These are phyloP conservation scores for Cartodere bifasciata DNA, from an alignment of 2,888 invertebrate genomes.

Conservation along the genomic window DNA sequence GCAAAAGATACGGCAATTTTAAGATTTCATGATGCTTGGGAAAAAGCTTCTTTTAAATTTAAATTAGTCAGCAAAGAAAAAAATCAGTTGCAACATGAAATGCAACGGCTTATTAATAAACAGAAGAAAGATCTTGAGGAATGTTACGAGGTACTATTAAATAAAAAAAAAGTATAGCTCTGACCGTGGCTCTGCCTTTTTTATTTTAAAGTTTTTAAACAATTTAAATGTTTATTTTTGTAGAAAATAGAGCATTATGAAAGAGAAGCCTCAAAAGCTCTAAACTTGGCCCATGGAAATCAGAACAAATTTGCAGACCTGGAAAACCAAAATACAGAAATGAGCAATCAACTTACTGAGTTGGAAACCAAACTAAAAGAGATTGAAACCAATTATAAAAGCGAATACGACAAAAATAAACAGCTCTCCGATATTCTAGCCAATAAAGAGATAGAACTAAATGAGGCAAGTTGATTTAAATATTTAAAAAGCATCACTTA, in stretches of 20 bases:
- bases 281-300: conserved; percentile 53
- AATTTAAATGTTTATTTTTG: conserved; percentile 9
- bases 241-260: conserved; percentile 49
- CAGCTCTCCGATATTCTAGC: conserved; percentile 47
- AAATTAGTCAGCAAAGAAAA: conserved; percentile 27
- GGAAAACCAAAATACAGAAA: conserved; percentile 37
- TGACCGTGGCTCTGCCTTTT: no score
- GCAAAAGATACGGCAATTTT: conserved; percentile 58
- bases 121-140: conserved; percentile 23
- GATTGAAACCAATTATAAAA: conserved; percentile 17
- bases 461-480: conserved; percentile 39
- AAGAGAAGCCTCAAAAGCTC: conserved; percentile 57
- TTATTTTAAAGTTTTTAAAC: conserved; percentile 3
- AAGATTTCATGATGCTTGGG: conserved; percentile 52
- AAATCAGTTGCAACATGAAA: conserved; percentile 23
- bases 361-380: conserved; percentile 21
- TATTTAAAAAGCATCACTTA: conserved; percentile 6
- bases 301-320: conserved; percentile 50
- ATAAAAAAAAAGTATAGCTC: no score
- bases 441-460: conserved; percentile 43
- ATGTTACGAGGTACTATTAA: conserved; percentile 26
- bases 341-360: conserved; percentile 3
- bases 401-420: conserved; percentile 34
- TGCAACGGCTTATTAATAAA: conserved; percentile 21
- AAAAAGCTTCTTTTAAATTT: conserved; percentile 34